Conservation (phyloP, 2,113 vertebrate genomes). For the Misgurnus anguillicaudatus region DNA sequence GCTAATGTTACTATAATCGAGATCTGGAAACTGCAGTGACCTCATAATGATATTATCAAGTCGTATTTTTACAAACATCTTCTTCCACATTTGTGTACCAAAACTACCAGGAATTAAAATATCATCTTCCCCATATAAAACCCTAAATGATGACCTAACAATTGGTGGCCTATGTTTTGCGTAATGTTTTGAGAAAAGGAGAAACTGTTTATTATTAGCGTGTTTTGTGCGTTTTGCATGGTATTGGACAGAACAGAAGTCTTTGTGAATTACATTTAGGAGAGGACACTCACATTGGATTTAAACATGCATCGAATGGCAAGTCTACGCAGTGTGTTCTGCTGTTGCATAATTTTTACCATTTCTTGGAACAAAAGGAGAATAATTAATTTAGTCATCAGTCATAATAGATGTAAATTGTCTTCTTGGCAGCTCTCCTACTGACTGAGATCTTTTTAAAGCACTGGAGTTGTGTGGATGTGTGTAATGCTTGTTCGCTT, state of each 20-base stretch:
- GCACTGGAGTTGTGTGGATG: neutral
- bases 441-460: constrained; percentile 30
- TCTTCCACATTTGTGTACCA: neutral
- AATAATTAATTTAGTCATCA: constrained; percentile 16
- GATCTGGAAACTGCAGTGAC: neutral
- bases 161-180: neutral
- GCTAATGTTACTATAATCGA: neutral
- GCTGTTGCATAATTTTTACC: constrained; percentile 16
- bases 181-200: neutral
- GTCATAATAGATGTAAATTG: constrained; percentile 26
- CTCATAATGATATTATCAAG: too few relatives aligned
- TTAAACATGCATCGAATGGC: neutral
- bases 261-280: too few relatives aligned
- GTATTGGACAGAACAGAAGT: too few relatives aligned
- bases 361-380: constrained; percentile 17
- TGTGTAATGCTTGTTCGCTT: neutral
- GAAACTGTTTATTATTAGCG: neutral
- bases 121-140: neutral
- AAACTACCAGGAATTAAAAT: neutral
- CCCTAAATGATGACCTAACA: neutral
- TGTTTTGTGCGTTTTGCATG: neutral
- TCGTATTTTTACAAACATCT: too few relatives aligned
- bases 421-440: constrained; percentile 30
- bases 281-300: neutral
- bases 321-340: neutral